Percentiles rank a stretch among this genome's conserved stretches.
Evolutionary conservation across 2,888 invertebrate genomes (phyloP).

Genomic region (Clitarchus hookeri): DNA sequence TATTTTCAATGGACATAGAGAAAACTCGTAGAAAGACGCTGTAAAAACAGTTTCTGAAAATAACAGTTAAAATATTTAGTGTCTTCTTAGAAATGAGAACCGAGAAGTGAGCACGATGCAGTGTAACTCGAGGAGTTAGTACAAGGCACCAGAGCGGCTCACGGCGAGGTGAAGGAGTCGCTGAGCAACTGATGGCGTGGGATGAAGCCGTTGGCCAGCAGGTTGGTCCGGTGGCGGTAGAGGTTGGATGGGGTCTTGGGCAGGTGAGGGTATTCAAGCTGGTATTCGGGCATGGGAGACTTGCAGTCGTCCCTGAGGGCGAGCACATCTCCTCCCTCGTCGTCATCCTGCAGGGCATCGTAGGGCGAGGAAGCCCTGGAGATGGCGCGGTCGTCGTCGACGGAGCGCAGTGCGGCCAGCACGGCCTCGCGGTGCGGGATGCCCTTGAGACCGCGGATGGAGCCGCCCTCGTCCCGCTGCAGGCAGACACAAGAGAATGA

Average conservation of each 20-base stretch:
- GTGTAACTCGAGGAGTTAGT: too few species aligned
- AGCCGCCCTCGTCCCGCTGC: conserved; percentile 47
- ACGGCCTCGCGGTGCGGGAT: conserved; percentile 62
- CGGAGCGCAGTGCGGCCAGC: conserved; percentile 59
- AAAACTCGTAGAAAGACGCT: too few species aligned
- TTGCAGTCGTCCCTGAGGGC: conserved; percentile 50
- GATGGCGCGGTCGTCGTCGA: conserved; percentile 53
- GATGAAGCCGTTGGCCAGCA: conserved; percentile 58
- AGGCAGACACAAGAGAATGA: conserved; percentile 47
- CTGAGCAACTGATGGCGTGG: conserved; percentile 55
- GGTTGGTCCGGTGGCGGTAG: conserved; percentile 57
- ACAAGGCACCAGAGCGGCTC: too few species aligned
- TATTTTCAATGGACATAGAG: too few species aligned
- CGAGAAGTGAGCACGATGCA: too few species aligned
- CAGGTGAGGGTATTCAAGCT: conserved; percentile 59
- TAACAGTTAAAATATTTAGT: too few species aligned
- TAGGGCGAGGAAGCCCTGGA: conserved; percentile 21
- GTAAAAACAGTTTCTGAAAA: too few species aligned
- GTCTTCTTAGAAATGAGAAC: too few species aligned
- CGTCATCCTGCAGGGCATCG: background rate
- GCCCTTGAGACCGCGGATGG: conserved; percentile 53
- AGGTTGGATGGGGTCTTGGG: conserved; percentile 59
- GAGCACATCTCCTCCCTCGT: background rate
- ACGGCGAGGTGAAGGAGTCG: too few species aligned
- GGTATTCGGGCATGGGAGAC: conserved; percentile 59